Percentiles rank a stretch among this genome's conserved stretches.
Evolutionary conservation across 2,888 invertebrate genomes (phyloP).

Genomic region (Artemia sinica): DNA sequence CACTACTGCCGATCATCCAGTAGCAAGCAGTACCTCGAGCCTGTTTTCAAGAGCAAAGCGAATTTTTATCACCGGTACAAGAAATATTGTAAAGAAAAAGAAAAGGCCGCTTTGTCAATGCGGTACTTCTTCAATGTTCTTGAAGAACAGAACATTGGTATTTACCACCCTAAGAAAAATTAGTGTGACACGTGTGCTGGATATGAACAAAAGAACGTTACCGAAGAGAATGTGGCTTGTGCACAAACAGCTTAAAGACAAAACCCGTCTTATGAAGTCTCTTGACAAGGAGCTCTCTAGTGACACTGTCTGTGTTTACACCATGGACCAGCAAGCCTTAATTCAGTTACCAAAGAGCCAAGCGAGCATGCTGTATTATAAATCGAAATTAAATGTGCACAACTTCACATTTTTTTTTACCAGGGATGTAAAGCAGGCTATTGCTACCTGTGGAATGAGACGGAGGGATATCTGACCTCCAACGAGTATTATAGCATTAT

Average conservation of each 20-base stretch:
- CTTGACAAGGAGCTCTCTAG: background rate
- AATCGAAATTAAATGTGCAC: constrained; percentile 27
- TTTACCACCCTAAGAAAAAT: background rate
- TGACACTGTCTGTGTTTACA: background rate
- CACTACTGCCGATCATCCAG: constrained; percentile 1
- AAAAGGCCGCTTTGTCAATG: background rate
- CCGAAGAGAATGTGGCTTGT: constrained; percentile 20
- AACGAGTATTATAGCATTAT: constrained; percentile 26
- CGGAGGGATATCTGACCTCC: constrained; percentile 25
- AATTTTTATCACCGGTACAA: background rate
- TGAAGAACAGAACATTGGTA: constrained; percentile 13
- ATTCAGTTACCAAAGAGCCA: constrained; percentile 8
- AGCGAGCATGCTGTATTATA: constrained; percentile 5
- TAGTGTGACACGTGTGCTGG: too few species aligned
- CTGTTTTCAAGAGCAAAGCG: background rate
- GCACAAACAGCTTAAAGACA: constrained; percentile 24
- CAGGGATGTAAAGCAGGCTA: constrained; percentile 24
- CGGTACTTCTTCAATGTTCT: constrained; percentile 12
- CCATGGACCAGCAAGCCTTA: background rate
- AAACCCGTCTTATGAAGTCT: constrained; percentile 21
- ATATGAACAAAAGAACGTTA: too few species aligned
- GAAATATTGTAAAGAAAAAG: constrained; percentile 6
- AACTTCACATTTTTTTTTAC: constrained; percentile 28
- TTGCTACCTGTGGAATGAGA: constrained; percentile 28
- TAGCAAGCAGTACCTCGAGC: background rate